Conservation (phyloP, 2,113 vertebrate genomes). For the Zosterops hypoxanthus region DNA sequence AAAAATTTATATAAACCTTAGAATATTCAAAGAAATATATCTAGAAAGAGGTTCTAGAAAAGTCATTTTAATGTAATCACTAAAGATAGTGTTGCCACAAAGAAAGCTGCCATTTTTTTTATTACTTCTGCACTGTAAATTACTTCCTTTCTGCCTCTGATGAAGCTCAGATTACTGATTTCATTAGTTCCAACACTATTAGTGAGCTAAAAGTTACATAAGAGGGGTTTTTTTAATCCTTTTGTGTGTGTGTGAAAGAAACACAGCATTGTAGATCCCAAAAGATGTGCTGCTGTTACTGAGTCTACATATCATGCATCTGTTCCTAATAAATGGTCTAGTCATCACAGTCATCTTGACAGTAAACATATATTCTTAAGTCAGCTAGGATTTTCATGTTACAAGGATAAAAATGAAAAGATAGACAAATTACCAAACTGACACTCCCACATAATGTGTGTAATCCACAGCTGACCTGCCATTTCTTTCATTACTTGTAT, state of each 20-base stretch:
- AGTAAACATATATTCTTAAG: background rate
- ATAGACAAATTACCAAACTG: background rate
- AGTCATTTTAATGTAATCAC: background rate
- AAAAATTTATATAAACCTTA: background rate
- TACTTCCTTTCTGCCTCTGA: background rate
- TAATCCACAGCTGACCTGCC: background rate
- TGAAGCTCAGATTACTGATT: background rate
- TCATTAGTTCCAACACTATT: background rate
- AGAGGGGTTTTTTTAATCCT: accelerated
- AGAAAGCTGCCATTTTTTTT: background rate
- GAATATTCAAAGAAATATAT: background rate
- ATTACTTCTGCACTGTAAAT: background rate
- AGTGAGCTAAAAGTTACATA: background rate
- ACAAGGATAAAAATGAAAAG: background rate
- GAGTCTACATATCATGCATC: background rate
- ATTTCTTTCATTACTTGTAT: background rate
- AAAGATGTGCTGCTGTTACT: background rate
- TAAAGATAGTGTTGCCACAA: background rate
- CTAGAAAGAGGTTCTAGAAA: background rate
- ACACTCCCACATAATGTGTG: background rate
- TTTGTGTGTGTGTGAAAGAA: background rate
- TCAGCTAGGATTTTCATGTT: background rate
- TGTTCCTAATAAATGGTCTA: background rate
- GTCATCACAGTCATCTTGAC: background rate
- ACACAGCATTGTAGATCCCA: background rate